Conservation (phyloP, 53 echinoderm and acorn worm genomes). For the Paracentrotus lividus region DNA sequence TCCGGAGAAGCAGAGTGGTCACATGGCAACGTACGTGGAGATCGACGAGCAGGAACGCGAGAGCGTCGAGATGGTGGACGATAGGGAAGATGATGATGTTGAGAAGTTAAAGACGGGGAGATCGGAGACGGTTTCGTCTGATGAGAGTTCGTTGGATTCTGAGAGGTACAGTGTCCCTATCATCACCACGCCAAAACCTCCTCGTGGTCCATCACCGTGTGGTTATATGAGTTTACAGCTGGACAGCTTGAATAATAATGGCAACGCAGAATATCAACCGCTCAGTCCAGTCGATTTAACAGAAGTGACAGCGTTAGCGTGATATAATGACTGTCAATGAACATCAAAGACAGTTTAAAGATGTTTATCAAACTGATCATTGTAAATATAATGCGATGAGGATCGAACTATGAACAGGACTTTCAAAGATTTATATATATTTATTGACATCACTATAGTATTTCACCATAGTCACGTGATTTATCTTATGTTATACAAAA, state of each 20-base stretch:
- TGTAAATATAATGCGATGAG: background rate
- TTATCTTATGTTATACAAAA: background rate
- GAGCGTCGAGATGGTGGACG: background rate
- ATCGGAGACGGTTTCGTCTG: slow-evolving; percentile 18
- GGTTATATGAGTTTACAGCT: slow-evolving; percentile 66
- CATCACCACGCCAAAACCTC: slow-evolving; percentile 55
- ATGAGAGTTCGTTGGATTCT: slow-evolving; percentile 59
- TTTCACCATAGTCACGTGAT: background rate
- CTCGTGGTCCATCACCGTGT: slow-evolving; percentile 55
- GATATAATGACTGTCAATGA: too few species aligned
- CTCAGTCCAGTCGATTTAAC: slow-evolving; percentile 6
- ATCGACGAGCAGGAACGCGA: slow-evolving; percentile 60
- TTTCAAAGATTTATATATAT: slow-evolving; percentile 35
- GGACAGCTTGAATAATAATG: slow-evolving; percentile 63
- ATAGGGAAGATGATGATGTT: slow-evolving; percentile 1
- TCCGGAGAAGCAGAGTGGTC: slow-evolving; percentile 14
- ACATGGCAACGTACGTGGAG: slow-evolving; percentile 49
- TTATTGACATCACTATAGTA: slow-evolving; percentile 38
- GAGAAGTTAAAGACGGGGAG: background rate
- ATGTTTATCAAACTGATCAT: background rate
- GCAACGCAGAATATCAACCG: slow-evolving; percentile 39
- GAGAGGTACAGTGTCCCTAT: slow-evolving; percentile 65
- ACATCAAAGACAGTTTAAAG: background rate
- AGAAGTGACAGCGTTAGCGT: slow-evolving; percentile 27
- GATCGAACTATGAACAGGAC: background rate